Evolutionary conservation across 92 coral and sea anemone species (phyloP).

Genomic region (Zoanthus sociatus): DNA sequence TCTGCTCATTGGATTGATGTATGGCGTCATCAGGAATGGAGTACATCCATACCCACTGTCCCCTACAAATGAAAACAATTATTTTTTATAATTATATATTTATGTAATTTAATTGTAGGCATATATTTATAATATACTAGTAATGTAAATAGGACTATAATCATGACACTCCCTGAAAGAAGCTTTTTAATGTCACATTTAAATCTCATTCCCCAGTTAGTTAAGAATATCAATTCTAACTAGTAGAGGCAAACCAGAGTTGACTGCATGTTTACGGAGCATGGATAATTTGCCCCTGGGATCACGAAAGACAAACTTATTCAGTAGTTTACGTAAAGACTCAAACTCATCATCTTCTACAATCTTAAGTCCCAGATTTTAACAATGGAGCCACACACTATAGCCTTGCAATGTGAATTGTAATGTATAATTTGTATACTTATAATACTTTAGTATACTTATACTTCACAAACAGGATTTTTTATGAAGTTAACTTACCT

Average conservation of each 20-base stretch:
- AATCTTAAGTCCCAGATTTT: no score
- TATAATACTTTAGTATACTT: background rate
- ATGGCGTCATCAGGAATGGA: constrained; percentile 40
- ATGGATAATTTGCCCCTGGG: no score
- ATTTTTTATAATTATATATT: background rate
- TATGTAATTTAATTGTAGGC: background rate
- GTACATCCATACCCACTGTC: constrained; percentile 35
- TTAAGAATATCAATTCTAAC: no score
- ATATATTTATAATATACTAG: background rate
- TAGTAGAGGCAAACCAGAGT: no score
- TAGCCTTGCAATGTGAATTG: background rate
- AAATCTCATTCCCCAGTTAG: no score
- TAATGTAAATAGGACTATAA: no score
- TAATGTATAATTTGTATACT: background rate
- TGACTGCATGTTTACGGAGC: no score
- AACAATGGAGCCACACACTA: background rate
- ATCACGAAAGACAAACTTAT: no score
- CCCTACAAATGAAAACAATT: background rate
- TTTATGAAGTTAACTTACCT: constrained; percentile 24
- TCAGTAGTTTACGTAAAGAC: no score
- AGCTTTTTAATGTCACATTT: no score
- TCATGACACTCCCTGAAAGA: no score
- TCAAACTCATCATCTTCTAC: no score
- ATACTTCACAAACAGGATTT: background rate
- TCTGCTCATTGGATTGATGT: constrained; percentile 12